These are phyloP conservation scores for Echinops telfairi DNA, from an alignment of 2,113 vertebrate genomes.

Conservation along the genomic window DNA sequence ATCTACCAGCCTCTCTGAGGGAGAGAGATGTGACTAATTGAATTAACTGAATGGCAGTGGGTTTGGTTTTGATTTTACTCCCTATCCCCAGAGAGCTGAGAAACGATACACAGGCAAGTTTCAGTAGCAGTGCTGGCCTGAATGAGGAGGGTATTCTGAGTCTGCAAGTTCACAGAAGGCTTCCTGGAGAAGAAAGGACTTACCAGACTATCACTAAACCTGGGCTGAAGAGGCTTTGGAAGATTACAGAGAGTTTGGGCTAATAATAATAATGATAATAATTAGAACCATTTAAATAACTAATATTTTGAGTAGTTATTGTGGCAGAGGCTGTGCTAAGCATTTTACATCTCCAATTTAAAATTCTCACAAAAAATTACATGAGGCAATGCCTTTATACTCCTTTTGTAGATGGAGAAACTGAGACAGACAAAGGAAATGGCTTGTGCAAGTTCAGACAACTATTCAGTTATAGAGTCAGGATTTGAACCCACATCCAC, in stretches of 20 bases:
- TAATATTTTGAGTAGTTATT: not conserved
- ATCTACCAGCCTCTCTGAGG: no score
- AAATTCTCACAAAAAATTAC: not conserved
- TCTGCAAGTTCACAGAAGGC: not conserved
- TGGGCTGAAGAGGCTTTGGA: not conserved
- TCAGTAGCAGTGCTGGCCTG: not conserved
- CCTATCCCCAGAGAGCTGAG: not conserved
- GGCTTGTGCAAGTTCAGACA: not conserved
- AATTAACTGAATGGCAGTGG: no score
- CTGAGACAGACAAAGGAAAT: not conserved
- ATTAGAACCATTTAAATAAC: not conserved
- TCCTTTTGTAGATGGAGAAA: not conserved
- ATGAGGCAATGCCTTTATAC: not conserved
- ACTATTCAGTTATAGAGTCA: not conserved
- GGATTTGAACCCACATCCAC: not conserved
- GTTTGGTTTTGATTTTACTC: no score
- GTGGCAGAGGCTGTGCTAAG: not conserved
- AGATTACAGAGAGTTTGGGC: not conserved
- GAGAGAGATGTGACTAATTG: no score
- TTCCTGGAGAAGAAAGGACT: not conserved
- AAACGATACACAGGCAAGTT: not conserved
- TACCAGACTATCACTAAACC: not conserved
- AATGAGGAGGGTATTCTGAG: not conserved
- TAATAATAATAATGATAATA: not conserved
- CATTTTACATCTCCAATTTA: not conserved